Percentiles rank a stretch among this genome's conserved stretches.
Evolutionary conservation across 2,888 invertebrate species (phyloP).

Genomic region (Drosophila setosimentum): DNA sequence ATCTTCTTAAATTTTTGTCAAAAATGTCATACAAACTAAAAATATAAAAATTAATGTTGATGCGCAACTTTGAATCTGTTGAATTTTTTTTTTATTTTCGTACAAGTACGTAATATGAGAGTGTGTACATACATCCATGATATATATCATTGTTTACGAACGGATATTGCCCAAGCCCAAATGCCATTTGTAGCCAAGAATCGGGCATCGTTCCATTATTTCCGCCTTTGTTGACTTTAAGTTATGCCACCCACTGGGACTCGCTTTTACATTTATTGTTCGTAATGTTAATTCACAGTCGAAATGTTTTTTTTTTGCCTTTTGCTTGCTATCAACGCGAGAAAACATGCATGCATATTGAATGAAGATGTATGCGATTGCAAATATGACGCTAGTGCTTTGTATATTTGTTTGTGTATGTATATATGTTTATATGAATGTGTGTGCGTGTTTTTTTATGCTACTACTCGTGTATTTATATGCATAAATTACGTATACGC

Average conservation of each 20-base stretch:
- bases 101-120: too few species aligned
- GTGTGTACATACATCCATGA: not conserved
- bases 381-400: slow-evolving; percentile 38
- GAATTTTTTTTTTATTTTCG: not conserved
- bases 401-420: not conserved
- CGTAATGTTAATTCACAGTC: slow-evolving; percentile 63
- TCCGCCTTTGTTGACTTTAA: slow-evolving; percentile 15
- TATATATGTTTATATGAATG: slow-evolving; percentile 11
- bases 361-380: slow-evolving; percentile 64
- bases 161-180: not conserved
- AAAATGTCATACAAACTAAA: not conserved
- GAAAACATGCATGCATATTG: slow-evolving; percentile 50
- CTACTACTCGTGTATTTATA: slow-evolving; percentile 43
- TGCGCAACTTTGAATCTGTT: not conserved
- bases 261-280: slow-evolving; percentile 50
- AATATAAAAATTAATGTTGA: not conserved
- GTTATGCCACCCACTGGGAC: slow-evolving; percentile 36
- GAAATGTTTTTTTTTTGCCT: slow-evolving; percentile 32
- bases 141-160: not conserved
- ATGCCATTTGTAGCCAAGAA: slow-evolving; percentile 1
- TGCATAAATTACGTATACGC: slow-evolving; percentile 77
- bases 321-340: slow-evolving; percentile 42
- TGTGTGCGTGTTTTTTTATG: slow-evolving; percentile 18
- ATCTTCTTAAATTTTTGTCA: not conserved
- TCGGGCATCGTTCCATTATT: slow-evolving; percentile 12